Conservation (phyloP, 1,140 invertebrate genomes). For the Saccostrea echinata region DNA sequence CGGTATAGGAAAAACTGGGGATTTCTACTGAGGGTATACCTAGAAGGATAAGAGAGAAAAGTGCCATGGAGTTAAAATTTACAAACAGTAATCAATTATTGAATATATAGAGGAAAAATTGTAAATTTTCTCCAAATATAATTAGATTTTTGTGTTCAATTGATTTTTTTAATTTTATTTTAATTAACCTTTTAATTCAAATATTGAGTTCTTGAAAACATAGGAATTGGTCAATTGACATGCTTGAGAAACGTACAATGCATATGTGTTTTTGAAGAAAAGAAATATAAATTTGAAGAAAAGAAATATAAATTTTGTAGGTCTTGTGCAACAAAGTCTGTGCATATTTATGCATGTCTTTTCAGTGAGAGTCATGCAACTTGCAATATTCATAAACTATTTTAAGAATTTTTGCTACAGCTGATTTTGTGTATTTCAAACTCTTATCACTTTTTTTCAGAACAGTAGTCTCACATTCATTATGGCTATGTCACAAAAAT, state of each 20-base stretch:
- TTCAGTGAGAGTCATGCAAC: background rate
- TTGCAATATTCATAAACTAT: background rate
- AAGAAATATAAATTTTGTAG: background rate
- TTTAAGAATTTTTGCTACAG: background rate
- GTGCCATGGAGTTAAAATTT: background rate
- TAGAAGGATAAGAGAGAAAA: background rate
- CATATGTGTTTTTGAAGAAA: background rate
- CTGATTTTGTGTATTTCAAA: background rate
- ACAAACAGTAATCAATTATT: no score
- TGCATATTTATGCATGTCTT: background rate
- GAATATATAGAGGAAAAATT: no score
- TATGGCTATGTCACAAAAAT: no score
- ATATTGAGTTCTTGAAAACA: no score
- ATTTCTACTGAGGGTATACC: constrained; percentile 45
- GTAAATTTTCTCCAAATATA: no score
- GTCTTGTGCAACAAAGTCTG: background rate
- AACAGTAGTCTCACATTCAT: no score
- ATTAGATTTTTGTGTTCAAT: no score
- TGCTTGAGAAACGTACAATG: background rate
- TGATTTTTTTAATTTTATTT: no score
- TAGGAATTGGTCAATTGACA: no score
- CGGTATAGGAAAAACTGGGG: background rate
- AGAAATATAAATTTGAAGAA: background rate
- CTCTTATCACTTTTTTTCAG: no score
- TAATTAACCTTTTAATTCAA: no score